Conservation (phyloP, 1,140 invertebrate species). For the Sycobia sp. region DNA sequence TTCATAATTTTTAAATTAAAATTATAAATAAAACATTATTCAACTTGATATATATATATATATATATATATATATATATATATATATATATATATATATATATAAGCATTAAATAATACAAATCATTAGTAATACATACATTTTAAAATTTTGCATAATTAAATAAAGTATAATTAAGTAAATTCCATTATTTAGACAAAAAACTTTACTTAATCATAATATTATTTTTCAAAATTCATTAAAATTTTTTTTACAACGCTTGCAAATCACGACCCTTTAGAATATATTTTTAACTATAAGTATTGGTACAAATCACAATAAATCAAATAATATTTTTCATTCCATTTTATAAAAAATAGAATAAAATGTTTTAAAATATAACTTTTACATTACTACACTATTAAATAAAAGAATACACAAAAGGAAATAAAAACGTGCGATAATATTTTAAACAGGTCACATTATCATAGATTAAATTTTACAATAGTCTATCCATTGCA, state of each 20-base stretch:
- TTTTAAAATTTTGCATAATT: constrained; percentile 25
- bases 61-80: no score
- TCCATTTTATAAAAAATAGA: background rate
- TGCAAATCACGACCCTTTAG: background rate
- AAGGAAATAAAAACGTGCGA: background rate
- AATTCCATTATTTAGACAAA: constrained; percentile 22
- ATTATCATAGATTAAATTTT: constrained; percentile 2
- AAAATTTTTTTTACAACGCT: constrained; percentile 9
- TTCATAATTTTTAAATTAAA: background rate
- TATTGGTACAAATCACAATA: constrained; percentile 7
- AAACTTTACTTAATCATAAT: constrained; percentile 12
- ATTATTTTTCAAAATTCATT: constrained; percentile 21
- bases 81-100: no score
- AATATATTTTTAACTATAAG: constrained; percentile 1
- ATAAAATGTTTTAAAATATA: constrained; percentile 3
- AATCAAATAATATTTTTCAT: background rate
- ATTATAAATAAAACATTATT: no score
- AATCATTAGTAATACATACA: no score
- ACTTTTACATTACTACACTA: background rate
- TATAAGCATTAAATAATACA: no score
- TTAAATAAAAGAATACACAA: background rate
- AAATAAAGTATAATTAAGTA: constrained; percentile 14
- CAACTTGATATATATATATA: no score
- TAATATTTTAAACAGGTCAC: constrained; percentile 1
- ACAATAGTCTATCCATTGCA: constrained; percentile 3